Conservation (phyloP, 2,888 invertebrate genomes). For the Anagyrus pseudococci region DNA sequence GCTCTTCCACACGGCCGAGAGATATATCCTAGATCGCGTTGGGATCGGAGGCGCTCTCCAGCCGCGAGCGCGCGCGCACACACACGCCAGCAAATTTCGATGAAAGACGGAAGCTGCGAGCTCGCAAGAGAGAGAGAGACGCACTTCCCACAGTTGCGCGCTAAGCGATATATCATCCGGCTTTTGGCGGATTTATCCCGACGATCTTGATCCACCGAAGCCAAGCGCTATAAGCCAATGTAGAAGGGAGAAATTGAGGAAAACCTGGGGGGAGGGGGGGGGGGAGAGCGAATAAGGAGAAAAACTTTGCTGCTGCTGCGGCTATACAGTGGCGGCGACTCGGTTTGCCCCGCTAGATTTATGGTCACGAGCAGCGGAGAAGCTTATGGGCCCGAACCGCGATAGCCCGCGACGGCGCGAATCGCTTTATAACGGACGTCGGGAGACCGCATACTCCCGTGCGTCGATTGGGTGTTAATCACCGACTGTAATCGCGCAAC, state of each 20-base stretch:
- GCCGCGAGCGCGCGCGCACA: no score
- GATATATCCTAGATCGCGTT: no score
- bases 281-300: neutral
- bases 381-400: conserved; percentile 22
- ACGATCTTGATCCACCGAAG: conserved; percentile 23
- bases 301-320: no score
- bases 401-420: conserved; percentile 1
- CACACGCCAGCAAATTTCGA: no score
- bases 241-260: no score
- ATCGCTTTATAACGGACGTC: conserved; percentile 36
- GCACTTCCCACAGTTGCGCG: conserved; percentile 30
- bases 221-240: neutral
- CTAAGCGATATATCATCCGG: conserved; percentile 28
- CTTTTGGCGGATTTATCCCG: conserved; percentile 27
- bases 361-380: conserved; percentile 35
- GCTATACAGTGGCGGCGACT: conserved; percentile 5
- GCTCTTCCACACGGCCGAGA: no score
- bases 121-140: no score
- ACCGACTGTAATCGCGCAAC: conserved; percentile 41
- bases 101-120: no score
- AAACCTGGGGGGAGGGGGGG: neutral
- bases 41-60: no score
- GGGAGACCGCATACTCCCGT: conserved; percentile 36
- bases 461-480: conserved; percentile 47
- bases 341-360: conserved; percentile 17